A percentile compares a stretch with the other conserved stretches of the same genome.
phyloP scores from a whole-genome alignment of 2,797 vertebrate genomes.

The Bryconaethiops microstoma region DNA sequence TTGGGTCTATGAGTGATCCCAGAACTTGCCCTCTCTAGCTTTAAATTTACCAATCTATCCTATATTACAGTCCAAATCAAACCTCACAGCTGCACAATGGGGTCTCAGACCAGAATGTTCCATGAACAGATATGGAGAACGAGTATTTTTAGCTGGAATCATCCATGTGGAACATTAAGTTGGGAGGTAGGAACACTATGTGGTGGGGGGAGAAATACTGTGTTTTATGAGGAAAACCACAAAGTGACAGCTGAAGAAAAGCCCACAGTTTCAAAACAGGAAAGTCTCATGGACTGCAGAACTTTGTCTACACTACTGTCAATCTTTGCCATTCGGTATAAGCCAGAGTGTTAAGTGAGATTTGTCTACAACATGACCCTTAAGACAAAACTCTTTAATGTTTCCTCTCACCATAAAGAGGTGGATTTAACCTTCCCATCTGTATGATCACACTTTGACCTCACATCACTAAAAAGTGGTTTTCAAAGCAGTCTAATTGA shows the following conservation, averaged over 20 bases:
- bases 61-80: constrained; percentile 12
- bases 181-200: neutral
- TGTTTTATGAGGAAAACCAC: constrained; percentile 5
- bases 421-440: neutral
- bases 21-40: neutral
- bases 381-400: neutral
- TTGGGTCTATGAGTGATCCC: neutral
- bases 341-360: neutral
- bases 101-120: neutral
- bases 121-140: neutral
- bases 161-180: neutral
- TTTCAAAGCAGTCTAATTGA: constrained; percentile 9
- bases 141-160: neutral
- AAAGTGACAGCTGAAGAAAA: neutral
- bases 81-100: neutral
- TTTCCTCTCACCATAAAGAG: neutral
- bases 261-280: too few relatives aligned
- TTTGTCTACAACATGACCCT: neutral
- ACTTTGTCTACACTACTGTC: constrained; percentile 3
- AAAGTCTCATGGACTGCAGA: neutral
- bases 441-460: neutral
- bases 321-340: neutral
- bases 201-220: neutral
- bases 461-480: constrained; percentile 3
- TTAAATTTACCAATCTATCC: constrained; percentile 21